A percentile compares a stretch with the other conserved stretches of the same genome.
Evolutionary conservation across 2,797 vertebrate species (phyloP).

Genomic region (Sebastes cheni): DNA sequence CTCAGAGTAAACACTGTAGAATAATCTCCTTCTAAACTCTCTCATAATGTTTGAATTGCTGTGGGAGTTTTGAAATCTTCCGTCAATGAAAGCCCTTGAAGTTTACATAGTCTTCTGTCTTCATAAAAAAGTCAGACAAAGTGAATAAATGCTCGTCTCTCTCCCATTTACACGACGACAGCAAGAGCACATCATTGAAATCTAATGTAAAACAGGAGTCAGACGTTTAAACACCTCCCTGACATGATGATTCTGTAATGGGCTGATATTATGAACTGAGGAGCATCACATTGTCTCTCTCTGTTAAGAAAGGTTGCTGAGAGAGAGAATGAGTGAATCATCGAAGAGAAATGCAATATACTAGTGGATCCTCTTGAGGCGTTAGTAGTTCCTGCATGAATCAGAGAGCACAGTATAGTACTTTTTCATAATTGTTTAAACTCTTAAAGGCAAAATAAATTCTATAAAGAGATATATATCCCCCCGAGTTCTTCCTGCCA

Average conservation of each 20-base stretch:
- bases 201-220: slow-evolving; percentile 22
- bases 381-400: not conserved
- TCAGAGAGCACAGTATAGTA: slow-evolving; percentile 12
- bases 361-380: slow-evolving; percentile 29
- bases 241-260: slow-evolving; percentile 30
- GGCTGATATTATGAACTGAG: slow-evolving; percentile 19
- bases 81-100: slow-evolving; percentile 13
- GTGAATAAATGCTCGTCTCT: not conserved
- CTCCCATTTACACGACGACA: not conserved
- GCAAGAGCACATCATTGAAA: slow-evolving; percentile 8
- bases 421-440: slow-evolving; percentile 49
- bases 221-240: slow-evolving; percentile 12
- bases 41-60: slow-evolving; percentile 22
- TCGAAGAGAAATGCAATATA: not conserved
- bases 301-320: slow-evolving; percentile 4
- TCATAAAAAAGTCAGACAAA: slow-evolving; percentile 17
- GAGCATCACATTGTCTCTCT: slow-evolving; percentile 15
- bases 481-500: slow-evolving; percentile 2
- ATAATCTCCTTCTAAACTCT: not conserved
- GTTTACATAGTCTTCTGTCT: slow-evolving; percentile 31
- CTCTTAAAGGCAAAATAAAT: slow-evolving; percentile 36
- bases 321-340: not conserved
- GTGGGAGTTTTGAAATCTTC: slow-evolving; percentile 20
- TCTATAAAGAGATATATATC: not conserved
- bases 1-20: slow-evolving; percentile 11